Conservation (phyloP, 2,888 invertebrate species). For the Drosophila dives region DNA sequence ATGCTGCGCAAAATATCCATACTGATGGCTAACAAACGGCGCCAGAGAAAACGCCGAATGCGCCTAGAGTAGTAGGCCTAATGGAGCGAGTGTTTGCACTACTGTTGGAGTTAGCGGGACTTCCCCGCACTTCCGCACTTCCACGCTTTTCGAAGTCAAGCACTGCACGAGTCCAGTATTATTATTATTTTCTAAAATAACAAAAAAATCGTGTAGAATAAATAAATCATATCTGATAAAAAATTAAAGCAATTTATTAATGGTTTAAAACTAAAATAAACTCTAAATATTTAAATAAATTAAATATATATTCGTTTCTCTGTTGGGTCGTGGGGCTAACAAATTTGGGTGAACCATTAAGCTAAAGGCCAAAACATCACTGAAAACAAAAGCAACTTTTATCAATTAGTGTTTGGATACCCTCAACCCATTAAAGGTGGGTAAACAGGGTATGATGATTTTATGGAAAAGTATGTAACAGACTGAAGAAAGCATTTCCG, state of each 20-base stretch:
- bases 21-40: slow-evolving; percentile 45
- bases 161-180: background rate
- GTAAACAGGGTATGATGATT: background rate
- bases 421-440: background rate
- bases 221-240: background rate
- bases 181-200: slow-evolving; percentile 10
- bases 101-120: background rate
- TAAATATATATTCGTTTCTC: background rate
- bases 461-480: background rate
- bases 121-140: background rate
- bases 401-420: background rate
- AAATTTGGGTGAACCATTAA: background rate
- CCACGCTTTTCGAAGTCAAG: background rate
- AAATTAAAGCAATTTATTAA: background rate
- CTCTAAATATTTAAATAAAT: background rate
- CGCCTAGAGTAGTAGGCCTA: background rate
- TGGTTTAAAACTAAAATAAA: background rate
- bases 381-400: background rate
- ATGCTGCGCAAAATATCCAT: slow-evolving; percentile 70
- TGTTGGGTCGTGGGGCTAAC: background rate
- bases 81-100: slow-evolving; percentile 6
- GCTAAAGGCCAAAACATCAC: background rate
- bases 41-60: slow-evolving; percentile 10
- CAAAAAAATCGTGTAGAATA: background rate
- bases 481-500: background rate